Conservation (phyloP, 2,797 vertebrate species). For the Chlorospingus flavigularis region DNA sequence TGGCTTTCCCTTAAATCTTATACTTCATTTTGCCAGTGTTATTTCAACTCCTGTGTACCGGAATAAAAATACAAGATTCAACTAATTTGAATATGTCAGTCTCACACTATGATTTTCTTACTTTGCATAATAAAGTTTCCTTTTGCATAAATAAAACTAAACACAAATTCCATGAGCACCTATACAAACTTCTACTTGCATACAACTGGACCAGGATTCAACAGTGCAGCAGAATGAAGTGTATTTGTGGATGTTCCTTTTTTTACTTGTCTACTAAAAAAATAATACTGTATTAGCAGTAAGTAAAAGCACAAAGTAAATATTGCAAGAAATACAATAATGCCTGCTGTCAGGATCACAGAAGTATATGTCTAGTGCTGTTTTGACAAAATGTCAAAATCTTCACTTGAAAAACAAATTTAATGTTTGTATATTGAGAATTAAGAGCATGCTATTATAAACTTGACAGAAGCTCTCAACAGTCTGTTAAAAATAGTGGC, state of each 20-base stretch:
- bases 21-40: background rate
- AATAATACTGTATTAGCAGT: background rate
- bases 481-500: background rate
- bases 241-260: background rate
- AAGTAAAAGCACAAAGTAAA: background rate
- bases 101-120: background rate
- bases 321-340: background rate
- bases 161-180: background rate
- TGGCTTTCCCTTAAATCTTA: background rate
- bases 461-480: background rate
- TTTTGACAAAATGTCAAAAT: background rate
- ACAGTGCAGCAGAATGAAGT: background rate
- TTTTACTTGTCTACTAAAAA: background rate
- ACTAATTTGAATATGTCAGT: background rate
- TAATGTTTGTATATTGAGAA: background rate
- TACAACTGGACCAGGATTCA: background rate
- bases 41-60: background rate
- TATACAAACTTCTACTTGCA: background rate
- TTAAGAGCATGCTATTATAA: background rate
- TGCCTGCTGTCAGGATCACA: background rate
- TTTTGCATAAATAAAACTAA: constrained; percentile 7
- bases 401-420: background rate
- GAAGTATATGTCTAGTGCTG: background rate
- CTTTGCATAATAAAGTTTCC: background rate
- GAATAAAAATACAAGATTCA: background rate